Evolutionary conservation across 2,113 vertebrate genomes (phyloP), one percentile per base, ranked within the genome.

Genomic region (Odontophorus gujanensis): DNA sequence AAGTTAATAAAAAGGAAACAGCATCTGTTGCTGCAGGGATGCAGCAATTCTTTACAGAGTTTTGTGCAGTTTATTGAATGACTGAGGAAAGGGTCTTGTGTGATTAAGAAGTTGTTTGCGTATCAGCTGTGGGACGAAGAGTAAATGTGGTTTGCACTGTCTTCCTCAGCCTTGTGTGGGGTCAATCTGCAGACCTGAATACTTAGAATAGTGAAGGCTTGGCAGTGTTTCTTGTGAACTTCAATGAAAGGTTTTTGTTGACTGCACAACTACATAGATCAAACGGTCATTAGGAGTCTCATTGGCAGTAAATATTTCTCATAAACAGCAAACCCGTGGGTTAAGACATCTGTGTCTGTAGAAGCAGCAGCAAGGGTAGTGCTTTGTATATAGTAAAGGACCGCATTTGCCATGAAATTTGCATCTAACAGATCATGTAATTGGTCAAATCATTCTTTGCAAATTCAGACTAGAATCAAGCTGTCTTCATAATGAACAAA

Each of bases 401-500:
- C 5, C 10, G 9, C 22, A 62, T 62, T 71, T 77, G 65, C 38
- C 42, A 10, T 71, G 47, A 72, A 87, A 74, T 30, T 20, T 77
- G 4, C 7, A 65, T 32, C 26, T 42, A 71, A 74, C 6, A 81
- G 20, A 32, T 81, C 1, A 0, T 30, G 6, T 63, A 61, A 86
- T 21, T 21, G 63, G 20, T 72, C 28, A 87, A 85, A 74, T 14
- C 9, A 24, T 42, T 87, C 38, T 50, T 91, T 25, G 50, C 8
- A 45, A 66, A 90, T 79, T 0, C n/a, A 65, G 30, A 74, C 40
- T 74, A 48, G 26, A 73, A 78, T 40, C 19, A 66, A 71, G 62
- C 18, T 68, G 47, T 58, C 16, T 85, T 92, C 42, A 73, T 85
- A 82, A 94, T 18, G 58, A 94, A 89, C 40, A 71, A 50, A 85